Base-by-base conservation (phyloP, 2,888 invertebrate genomes). In the Caenorhabditis japonica region DNA sequence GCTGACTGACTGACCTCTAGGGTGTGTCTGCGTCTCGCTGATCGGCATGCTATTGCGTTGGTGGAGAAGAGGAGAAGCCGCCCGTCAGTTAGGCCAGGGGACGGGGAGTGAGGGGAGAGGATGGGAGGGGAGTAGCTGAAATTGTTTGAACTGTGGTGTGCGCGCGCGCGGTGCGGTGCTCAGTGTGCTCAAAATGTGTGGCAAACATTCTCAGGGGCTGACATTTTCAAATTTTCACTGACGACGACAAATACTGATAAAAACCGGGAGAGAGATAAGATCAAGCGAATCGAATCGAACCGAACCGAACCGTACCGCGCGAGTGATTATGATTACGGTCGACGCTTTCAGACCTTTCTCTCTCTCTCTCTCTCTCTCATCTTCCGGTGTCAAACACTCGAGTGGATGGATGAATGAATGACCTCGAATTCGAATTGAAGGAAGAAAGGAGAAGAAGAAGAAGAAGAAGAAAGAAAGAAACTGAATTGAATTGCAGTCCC, bases 141-240 rank as follows among this genome's bases (percentile, higher is more conserved):
- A 59, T 59, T 59, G 59, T 59, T 59, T 59, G 58, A 58, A 58
- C 58, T 58, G 58, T 25, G 34, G 7, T 41, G n/a, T 41, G 43
- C 34, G 43, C 44, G 19, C 44, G n/a, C 30, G n/a, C n/a, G n/a
- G n/a, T n/a, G n/a, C n/a, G n/a, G n/a, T n/a, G n/a, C n/a, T n/a
- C n/a, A n/a, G n/a, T n/a, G n/a, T n/a, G n/a, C n/a, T n/a, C n/a
- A n/a, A n/a, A n/a, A n/a, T n/a, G n/a, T n/a, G n/a, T n/a, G n/a
- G n/a, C n/a, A n/a, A n/a, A n/a, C n/a, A n/a, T n/a, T n/a, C n/a
- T n/a, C n/a, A n/a, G n/a, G 13, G 17, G 30, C 12, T 34, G 27
- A 43, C 25, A 52, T 52, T 52, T 52, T 34, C 43, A 55, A 30
- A 21, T 15, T 38, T 13, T 4, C 38, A 4, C 13, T 38, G 7